A percentile compares a stretch with the other conserved stretches of the same genome.
Conservation (phyloP, 1,140 invertebrate genomes). For the Aphidius gifuensis region DNA sequence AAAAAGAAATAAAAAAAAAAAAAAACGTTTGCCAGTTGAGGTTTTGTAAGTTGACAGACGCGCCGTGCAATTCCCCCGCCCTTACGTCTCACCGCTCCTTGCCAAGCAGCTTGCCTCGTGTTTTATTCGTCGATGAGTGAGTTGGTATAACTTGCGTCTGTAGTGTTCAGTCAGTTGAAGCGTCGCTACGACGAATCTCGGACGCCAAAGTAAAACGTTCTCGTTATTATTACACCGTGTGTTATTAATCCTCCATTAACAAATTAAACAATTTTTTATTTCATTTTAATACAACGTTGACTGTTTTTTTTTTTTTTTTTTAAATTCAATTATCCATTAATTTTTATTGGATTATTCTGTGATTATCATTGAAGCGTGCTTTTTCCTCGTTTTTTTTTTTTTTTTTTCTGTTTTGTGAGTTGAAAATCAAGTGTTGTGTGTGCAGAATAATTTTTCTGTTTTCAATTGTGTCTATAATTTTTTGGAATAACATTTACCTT, state of each 20-base stretch:
- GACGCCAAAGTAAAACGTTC: slow-evolving; percentile 14
- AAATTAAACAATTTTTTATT: background rate
- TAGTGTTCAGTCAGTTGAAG: slow-evolving; percentile 22
- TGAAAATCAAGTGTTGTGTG: no score
- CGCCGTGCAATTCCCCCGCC: background rate
- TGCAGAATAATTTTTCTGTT: no score
- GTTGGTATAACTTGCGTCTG: background rate
- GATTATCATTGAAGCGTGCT: no score
- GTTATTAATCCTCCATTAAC: background rate
- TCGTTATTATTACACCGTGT: background rate
- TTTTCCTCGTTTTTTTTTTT: no score
- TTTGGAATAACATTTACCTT: background rate
- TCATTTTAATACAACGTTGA: background rate
- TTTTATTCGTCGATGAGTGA: no score
- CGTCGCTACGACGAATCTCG: slow-evolving; percentile 22
- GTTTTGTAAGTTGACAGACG: slow-evolving; percentile 13
- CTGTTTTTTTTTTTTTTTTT: background rate
- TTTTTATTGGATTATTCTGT: no score
- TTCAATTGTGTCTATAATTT: no score
- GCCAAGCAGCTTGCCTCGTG: no score
- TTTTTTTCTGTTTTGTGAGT: no score
- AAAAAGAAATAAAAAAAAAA: slow-evolving; percentile 7
- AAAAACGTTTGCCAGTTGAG: slow-evolving; percentile 6
- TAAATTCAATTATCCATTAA: background rate
- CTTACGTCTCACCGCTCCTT: slow-evolving; percentile 15